phyloP scores from a whole-genome alignment of 2,888 invertebrate genomes.

The Ophion costatus region DNA sequence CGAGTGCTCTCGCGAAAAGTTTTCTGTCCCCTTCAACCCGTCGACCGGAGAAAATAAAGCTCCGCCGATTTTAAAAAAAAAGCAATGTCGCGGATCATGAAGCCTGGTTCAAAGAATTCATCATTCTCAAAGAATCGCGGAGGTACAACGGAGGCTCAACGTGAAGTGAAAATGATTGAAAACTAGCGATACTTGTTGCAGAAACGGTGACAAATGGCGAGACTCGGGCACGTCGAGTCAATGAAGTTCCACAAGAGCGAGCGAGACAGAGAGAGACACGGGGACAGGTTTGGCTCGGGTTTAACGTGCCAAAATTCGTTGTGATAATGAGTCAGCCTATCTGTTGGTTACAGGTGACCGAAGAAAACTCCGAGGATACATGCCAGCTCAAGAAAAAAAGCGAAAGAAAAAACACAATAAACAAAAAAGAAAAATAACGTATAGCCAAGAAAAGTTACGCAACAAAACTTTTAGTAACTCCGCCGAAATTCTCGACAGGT shows the following conservation, averaged over 20 bases:
- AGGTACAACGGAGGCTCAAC: neutral
- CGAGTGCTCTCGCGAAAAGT: neutral
- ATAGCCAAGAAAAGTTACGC: slow-evolving; percentile 61
- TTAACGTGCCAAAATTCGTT: slow-evolving; percentile 77
- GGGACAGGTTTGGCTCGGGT: slow-evolving; percentile 79
- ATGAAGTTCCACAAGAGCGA: slow-evolving; percentile 68
- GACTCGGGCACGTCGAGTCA: slow-evolving; percentile 77
- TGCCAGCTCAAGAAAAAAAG: slow-evolving; percentile 51
- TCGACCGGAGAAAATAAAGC: neutral
- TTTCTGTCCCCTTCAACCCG: neutral
- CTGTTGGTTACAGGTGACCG: slow-evolving; percentile 61
- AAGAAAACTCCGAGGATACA: slow-evolving; percentile 43
- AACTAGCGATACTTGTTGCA: slow-evolving; percentile 64
- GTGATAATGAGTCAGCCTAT: slow-evolving; percentile 65
- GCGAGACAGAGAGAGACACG: slow-evolving; percentile 7
- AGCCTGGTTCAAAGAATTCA: too few species aligned
- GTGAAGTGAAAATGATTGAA: neutral
- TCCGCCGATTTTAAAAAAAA: neutral
- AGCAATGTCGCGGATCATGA: neutral
- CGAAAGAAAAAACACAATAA: slow-evolving; percentile 28
- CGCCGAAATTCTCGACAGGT: slow-evolving; percentile 39
- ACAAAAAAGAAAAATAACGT: slow-evolving; percentile 33
- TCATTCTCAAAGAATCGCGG: neutral
- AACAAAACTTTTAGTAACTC: slow-evolving; percentile 56
- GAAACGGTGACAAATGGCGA: slow-evolving; percentile 77